These are phyloP conservation scores for Oreochromis grahami DNA, from an alignment of 2,797 vertebrate species.

Conservation along the genomic window DNA sequence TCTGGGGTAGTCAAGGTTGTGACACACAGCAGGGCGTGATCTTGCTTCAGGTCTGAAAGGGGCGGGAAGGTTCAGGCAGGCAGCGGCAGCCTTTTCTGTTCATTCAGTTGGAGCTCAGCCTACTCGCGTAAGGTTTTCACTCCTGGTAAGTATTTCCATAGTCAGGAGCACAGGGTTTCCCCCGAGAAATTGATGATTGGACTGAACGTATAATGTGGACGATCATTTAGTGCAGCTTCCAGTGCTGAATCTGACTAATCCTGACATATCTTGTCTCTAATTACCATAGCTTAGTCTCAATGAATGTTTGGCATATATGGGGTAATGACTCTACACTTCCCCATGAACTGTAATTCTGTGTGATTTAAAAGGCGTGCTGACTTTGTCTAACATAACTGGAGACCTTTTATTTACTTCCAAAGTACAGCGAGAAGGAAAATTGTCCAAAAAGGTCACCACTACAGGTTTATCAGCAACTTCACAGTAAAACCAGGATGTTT, in stretches of 20 bases:
- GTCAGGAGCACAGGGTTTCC: not conserved
- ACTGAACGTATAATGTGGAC: not conserved
- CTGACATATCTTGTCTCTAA: not conserved
- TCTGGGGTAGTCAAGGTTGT: conserved; percentile 24
- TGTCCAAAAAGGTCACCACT: not conserved
- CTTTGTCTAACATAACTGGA: not conserved
- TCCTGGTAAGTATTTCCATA: not conserved
- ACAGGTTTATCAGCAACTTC: not conserved
- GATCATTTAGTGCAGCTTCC: not conserved
- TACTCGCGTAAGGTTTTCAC: not conserved
- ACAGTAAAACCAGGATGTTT: not conserved
- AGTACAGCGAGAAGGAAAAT: not conserved
- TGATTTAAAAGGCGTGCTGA: not conserved
- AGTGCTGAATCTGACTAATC: not conserved
- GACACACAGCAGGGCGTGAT: conserved; percentile 48
- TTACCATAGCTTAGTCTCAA: not conserved
- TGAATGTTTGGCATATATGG: not conserved
- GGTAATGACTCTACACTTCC: not conserved
- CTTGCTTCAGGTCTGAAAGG: not conserved
- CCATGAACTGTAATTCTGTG: not conserved
- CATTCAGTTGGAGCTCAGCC: conserved; percentile 15
- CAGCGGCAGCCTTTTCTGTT: conserved; percentile 16
- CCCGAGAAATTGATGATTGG: not conserved
- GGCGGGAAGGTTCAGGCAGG: not conserved
- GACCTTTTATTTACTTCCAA: not conserved